Percentiles rank a stretch among this genome's conserved stretches.
Conservation (phyloP, 1,140 invertebrate genomes). For the Diachasma alloeum region DNA sequence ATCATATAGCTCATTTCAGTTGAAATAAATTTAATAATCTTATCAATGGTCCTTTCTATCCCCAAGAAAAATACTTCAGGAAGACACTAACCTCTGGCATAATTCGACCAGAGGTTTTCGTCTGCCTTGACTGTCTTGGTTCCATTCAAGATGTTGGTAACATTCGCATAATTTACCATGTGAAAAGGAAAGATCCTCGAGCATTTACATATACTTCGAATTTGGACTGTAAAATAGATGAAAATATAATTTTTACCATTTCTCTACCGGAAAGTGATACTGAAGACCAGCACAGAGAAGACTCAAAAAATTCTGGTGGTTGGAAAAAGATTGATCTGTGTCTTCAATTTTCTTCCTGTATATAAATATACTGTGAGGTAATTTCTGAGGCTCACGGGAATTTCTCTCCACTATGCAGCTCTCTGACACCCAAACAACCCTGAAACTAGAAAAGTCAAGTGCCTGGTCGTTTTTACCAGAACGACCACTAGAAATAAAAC, state of each 20-base stretch:
- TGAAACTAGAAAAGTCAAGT: too few relatives aligned
- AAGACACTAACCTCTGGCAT: not conserved
- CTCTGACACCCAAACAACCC: too few relatives aligned
- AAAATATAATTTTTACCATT: not conserved
- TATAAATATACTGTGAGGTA: too few relatives aligned
- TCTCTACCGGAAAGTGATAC: not conserved
- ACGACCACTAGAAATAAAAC: too few relatives aligned
- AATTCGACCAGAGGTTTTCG: constrained; percentile 5
- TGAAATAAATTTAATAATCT: constrained; percentile 17
- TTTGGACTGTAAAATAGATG: not conserved
- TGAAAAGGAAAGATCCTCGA: not conserved
- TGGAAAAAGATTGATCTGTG: not conserved
- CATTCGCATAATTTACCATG: constrained; percentile 5
- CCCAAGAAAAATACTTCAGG: constrained; percentile 8
- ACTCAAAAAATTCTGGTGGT: not conserved
- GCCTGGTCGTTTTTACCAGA: too few relatives aligned
- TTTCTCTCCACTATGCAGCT: too few relatives aligned
- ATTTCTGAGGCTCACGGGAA: too few relatives aligned
- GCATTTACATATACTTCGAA: not conserved
- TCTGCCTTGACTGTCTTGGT: not conserved
- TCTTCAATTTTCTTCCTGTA: not conserved
- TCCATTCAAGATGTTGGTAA: constrained; percentile 1
- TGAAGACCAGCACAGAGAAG: not conserved
- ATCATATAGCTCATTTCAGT: constrained; percentile 14
- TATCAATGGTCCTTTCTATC: constrained; percentile 7